Conservation (phyloP, 2,113 vertebrate species). For the Anas platyrhynchos region DNA sequence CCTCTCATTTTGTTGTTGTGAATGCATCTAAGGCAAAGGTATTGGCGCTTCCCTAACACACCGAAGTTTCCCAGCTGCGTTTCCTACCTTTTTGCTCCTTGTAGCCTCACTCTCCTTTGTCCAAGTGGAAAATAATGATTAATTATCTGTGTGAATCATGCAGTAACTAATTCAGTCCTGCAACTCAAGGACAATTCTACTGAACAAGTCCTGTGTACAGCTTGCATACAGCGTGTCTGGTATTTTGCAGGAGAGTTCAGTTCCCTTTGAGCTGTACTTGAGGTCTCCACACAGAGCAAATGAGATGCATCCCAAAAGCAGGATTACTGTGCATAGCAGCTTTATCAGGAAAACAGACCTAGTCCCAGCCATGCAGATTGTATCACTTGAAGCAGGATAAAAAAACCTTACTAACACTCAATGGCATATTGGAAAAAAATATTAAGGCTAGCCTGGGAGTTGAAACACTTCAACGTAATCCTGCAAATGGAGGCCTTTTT, state of each 20-base stretch:
- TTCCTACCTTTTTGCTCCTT: neutral
- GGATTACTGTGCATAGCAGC: neutral
- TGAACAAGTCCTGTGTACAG: neutral
- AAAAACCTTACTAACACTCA: neutral
- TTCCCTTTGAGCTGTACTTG: neutral
- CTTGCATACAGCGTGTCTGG: neutral
- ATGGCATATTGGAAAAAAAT: neutral
- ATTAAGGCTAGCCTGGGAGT: neutral
- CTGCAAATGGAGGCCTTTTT: neutral
- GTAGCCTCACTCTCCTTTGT: neutral
- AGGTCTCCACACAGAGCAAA: neutral
- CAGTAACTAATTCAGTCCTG: neutral
- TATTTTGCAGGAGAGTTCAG: neutral
- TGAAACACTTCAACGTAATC: neutral
- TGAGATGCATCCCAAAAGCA: neutral
- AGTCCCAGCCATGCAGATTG: neutral
- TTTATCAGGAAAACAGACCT: neutral
- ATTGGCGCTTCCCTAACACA: neutral
- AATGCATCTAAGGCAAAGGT: neutral
- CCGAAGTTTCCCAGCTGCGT: neutral
- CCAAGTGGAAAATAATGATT: neutral
- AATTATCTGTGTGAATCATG: neutral
- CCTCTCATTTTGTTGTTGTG: neutral
- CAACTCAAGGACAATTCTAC: neutral
- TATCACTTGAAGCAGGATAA: neutral